Percentiles rank a stretch among this genome's conserved stretches.
These are phyloP conservation scores for Moxostoma hubbsi DNA, from an alignment of 2,797 vertebrate species.

Conservation along the genomic window DNA sequence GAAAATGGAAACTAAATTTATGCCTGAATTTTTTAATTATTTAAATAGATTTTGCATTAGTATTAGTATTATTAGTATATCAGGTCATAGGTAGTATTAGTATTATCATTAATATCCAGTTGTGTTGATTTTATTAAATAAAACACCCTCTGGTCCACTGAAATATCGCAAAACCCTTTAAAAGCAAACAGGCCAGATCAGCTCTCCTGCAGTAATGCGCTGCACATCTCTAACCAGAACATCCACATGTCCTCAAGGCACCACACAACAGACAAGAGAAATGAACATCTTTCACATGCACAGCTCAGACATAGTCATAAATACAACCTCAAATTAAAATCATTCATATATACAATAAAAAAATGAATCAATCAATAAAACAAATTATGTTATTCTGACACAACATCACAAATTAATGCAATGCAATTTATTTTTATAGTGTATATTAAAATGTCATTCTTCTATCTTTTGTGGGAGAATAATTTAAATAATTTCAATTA, in stretches of 20 bases:
- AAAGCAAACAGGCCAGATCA: constrained; percentile 14
- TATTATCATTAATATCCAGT: not conserved
- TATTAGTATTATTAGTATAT: too few species aligned
- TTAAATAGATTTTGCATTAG: too few species aligned
- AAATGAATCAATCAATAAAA: not conserved
- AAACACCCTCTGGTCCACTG: not conserved
- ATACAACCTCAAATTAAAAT: not conserved
- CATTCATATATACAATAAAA: not conserved
- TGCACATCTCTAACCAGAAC: constrained; percentile 28
- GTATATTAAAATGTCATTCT: not conserved
- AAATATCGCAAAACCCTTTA: constrained; percentile 1
- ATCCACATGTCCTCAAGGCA: constrained; percentile 35
- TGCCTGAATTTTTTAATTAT: too few species aligned
- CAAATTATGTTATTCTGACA: not conserved
- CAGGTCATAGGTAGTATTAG: not conserved
- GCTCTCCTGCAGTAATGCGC: not conserved
- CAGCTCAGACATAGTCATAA: not conserved
- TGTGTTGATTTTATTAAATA: not conserved
- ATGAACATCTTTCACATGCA: constrained; percentile 28
- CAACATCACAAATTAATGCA: too few species aligned
- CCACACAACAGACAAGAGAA: constrained; percentile 34
- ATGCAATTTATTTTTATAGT: too few species aligned
- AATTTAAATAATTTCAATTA: not conserved
- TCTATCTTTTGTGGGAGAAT: not conserved
- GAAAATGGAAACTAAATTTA: not conserved